Evolutionary conservation across 2,797 vertebrate species (phyloP), one percentile per base, ranked within the genome.

Genomic region (Erethizon dorsatum): DNA sequence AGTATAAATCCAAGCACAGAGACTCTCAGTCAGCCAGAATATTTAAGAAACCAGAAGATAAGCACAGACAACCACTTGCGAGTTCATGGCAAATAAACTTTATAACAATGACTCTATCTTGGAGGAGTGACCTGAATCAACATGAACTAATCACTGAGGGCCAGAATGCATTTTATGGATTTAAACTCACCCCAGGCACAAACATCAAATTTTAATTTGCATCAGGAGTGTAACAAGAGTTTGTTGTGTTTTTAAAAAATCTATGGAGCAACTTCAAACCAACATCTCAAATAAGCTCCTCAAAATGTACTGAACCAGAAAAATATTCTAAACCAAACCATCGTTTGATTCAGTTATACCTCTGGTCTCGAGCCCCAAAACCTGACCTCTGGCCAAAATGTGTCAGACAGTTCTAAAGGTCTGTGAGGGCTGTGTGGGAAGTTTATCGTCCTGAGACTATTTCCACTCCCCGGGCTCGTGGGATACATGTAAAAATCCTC

Each of bases 1-100:
- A 90, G 67, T 10, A 92, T 12, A n/a, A 90, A 77, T n/a, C 9
- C 89, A 85, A 47, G 22, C 22, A 31, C 0, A 47, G 24, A n/a
- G 65, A 83, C 45, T 47, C 84, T 73, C 20, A 37, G n/a, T 73
- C 31, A 57, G n/a, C 61, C 52, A 88, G 85, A 88, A 88, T 75
- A 47, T 52, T 90, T 92, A 73, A 79, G 73, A 82, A 78, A 83
- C 9, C 69, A 75, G 26, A 82, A 94, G 59, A n/a, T 54, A 83
- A 67, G 85, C 73, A 80, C 50, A 63, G 31, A 52, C 56, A 31
- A 20, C 65, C 59, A 85, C 63, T 77, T 14, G 13, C 37, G 41
- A 78, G 71, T 93, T 94, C 83, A 69, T 3, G 26, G 94, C 47
- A 97, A 90, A 94, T 57, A 73, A n/a, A 61, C n/a, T 86, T 90